Evolutionary conservation across 2,888 invertebrate genomes (phyloP).

Genomic region (Philhelius pedissequus): DNA sequence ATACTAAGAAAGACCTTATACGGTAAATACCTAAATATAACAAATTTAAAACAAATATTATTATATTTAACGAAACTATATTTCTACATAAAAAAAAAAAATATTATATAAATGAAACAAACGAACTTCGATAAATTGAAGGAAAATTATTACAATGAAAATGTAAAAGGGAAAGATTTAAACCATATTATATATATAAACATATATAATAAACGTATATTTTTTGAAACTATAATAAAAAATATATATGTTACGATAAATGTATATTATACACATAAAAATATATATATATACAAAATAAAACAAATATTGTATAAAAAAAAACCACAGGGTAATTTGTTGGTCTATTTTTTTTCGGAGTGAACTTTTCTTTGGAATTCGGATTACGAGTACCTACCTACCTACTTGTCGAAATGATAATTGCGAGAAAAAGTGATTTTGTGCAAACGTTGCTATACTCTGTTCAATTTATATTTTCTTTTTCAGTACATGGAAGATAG

Average conservation of each 20-base stretch:
- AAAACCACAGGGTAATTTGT: conserved; percentile 36
- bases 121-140: conserved; percentile 30
- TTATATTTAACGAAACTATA: conserved; percentile 29
- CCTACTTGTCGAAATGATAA: no score
- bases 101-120: conserved; percentile 18
- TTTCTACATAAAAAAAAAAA: conserved; percentile 3
- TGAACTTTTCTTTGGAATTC: no score
- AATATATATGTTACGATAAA: conserved; percentile 41
- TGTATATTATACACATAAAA: conserved; percentile 53
- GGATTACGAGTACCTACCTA: no score
- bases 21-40: conserved; percentile 32
- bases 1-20: conserved; percentile 30
- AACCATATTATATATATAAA: conserved; percentile 1
- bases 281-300: conserved; percentile 52
- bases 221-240: conserved; percentile 60
- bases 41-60: conserved; percentile 21
- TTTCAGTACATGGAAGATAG: no score
- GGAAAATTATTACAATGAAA: conserved; percentile 33
- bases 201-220: conserved; percentile 51
- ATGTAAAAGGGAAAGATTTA: not conserved
- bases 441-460: no score
- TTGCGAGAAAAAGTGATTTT: no score
- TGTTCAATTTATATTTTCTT: no score
- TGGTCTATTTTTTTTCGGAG: not conserved
- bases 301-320: conserved; percentile 62